phyloP scores from a whole-genome alignment of 1,140 invertebrate genomes.

The Diabrotica undecimpunctata region DNA sequence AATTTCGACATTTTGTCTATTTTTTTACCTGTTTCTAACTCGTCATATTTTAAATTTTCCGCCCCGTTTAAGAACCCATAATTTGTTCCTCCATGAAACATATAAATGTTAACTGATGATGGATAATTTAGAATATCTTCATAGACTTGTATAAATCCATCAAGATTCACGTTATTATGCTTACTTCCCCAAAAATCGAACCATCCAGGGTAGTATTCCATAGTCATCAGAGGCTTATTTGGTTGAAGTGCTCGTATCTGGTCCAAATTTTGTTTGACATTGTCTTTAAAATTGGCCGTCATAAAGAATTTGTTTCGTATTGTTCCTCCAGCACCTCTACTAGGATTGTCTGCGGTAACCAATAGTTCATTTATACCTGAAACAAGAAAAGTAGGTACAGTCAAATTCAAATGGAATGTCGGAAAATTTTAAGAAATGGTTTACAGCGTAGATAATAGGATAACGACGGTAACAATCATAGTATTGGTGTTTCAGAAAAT shows the following conservation, averaged over 20 bases:
- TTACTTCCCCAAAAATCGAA: constrained; percentile 49
- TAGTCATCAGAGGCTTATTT: constrained; percentile 57
- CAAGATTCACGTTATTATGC: constrained; percentile 23
- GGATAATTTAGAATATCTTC: constrained; percentile 37
- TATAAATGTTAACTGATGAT: constrained; percentile 64
- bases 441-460: background rate
- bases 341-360: constrained; percentile 53
- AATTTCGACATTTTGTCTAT: too few species aligned
- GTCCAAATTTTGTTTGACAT: constrained; percentile 45
- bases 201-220: constrained; percentile 67
- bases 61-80: constrained; percentile 66
- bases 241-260: constrained; percentile 51
- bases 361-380: constrained; percentile 50
- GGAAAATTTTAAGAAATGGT: background rate
- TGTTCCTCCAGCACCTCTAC: constrained; percentile 46
- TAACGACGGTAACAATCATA: background rate
- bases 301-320: constrained; percentile 48
- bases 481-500: background rate
- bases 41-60: background rate
- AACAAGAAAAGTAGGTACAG: background rate
- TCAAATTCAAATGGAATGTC: background rate
- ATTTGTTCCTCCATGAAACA: constrained; percentile 69
- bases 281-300: constrained; percentile 56
- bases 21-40: constrained; percentile 6
- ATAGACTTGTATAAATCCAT: constrained; percentile 6